phyloP scores from a whole-genome alignment of 2,888 invertebrate genomes.

The Ashinkailepas kermadecensis region DNA sequence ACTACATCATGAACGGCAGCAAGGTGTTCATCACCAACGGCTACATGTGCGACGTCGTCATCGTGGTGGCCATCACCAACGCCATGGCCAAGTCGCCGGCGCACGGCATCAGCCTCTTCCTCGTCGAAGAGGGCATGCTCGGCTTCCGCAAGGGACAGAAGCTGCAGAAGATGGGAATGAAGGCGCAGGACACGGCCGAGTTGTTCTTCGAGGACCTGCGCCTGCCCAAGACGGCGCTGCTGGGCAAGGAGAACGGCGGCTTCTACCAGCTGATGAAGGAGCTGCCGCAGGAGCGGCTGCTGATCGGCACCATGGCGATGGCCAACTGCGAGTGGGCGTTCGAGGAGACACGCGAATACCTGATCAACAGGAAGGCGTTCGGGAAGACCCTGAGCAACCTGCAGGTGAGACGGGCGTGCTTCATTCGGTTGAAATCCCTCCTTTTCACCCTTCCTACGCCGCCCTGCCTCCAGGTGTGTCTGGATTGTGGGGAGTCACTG shows the following conservation, averaged over 20 bases:
- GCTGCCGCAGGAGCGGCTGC: slow-evolving; percentile 44
- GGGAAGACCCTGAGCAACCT: slow-evolving; percentile 42
- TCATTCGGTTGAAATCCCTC: no score
- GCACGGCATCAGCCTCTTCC: slow-evolving; percentile 45
- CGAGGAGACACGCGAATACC: slow-evolving; percentile 44
- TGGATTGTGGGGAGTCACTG: no score
- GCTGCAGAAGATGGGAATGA: slow-evolving; percentile 44
- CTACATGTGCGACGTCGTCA: slow-evolving; percentile 41
- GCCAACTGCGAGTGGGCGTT: slow-evolving; percentile 44
- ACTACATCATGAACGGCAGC: slow-evolving; percentile 45
- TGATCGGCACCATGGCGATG: slow-evolving; percentile 40
- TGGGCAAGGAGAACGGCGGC: slow-evolving; percentile 43
- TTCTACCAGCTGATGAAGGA: slow-evolving; percentile 45
- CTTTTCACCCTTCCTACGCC: no score
- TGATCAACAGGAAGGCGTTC: slow-evolving; percentile 44
- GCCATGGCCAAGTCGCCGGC: slow-evolving; percentile 42
- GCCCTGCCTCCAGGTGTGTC: no score
- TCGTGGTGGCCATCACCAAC: slow-evolving; percentile 45
- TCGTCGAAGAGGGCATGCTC: slow-evolving; percentile 43
- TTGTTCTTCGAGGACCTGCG: slow-evolving; percentile 45
- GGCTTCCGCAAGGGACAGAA: slow-evolving; percentile 45
- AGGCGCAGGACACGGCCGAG: slow-evolving; percentile 45
- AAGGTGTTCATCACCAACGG: slow-evolving; percentile 46
- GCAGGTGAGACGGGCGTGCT: slow-evolving; percentile 37
- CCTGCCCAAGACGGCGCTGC: slow-evolving; percentile 40